Percentiles rank a stretch among this genome's conserved stretches.
These are phyloP conservation scores for Drosophila paramelanica DNA, from an alignment of 2,888 invertebrate species.

Conservation along the genomic window DNA sequence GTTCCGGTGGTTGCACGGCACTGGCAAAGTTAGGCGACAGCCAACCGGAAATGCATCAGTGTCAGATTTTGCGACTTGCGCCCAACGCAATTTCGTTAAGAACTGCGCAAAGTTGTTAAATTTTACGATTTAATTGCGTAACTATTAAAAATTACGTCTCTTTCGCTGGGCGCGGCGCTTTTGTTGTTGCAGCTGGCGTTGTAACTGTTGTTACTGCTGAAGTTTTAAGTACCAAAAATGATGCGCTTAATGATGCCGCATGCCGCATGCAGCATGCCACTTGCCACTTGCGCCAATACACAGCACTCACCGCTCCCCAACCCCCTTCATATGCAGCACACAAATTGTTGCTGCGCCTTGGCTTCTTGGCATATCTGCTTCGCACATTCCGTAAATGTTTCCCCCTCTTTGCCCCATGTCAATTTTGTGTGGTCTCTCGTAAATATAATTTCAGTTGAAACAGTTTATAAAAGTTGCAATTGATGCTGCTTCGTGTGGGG, in stretches of 20 bases:
- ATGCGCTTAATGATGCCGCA: conserved; percentile 72
- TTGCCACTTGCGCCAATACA: conserved; percentile 40
- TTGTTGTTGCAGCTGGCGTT: conserved; percentile 3
- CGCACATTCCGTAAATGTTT: conserved; percentile 61
- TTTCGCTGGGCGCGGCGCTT: conserved; percentile 46
- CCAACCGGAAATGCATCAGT: conserved; percentile 77
- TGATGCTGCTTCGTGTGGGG: conserved; percentile 46
- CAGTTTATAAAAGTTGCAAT: conserved; percentile 74
- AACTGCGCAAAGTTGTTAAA: conserved; percentile 80
- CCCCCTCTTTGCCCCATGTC: conserved; percentile 29
- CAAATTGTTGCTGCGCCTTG: conserved; percentile 44
- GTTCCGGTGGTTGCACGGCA: conserved; percentile 23
- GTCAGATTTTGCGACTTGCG: conserved; percentile 69
- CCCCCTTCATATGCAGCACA: conserved; percentile 10
- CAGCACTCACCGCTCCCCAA: conserved; percentile 4
- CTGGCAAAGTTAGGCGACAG: conserved; percentile 45
- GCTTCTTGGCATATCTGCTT: conserved; percentile 59
- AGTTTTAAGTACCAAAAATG: conserved; percentile 79
- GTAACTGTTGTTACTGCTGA: conserved; percentile 49
- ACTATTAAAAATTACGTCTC: conserved; percentile 81
- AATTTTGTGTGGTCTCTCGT: conserved; percentile 66
- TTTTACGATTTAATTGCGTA: conserved; percentile 82
- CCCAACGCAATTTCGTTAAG: conserved; percentile 75
- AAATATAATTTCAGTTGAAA: conserved; percentile 75
- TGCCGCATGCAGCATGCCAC: conserved; percentile 23